Evolutionary conservation across 2,888 invertebrate genomes (phyloP).

Genomic region (Coenonympha glycerion): DNA sequence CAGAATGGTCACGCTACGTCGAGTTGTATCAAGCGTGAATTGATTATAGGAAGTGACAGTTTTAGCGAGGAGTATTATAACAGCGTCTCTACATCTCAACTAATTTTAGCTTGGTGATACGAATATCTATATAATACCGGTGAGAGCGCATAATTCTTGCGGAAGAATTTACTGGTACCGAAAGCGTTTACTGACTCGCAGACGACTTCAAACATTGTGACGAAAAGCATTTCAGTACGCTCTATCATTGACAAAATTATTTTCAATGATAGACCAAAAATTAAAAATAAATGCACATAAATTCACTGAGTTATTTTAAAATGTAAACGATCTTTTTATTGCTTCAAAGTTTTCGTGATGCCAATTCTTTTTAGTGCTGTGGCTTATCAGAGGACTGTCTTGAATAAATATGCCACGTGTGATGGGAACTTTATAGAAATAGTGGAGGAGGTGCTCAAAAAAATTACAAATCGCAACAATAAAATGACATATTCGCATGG

Average conservation of each 20-base stretch:
- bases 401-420: constrained; percentile 91
- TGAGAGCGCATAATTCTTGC: constrained; percentile 34
- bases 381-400: constrained; percentile 83
- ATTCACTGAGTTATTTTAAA: background rate
- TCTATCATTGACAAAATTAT: background rate
- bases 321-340: constrained; percentile 2
- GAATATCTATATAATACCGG: constrained; percentile 41
- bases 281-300: background rate
- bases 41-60: constrained; percentile 53
- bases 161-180: constrained; percentile 31
- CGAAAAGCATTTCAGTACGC: background rate
- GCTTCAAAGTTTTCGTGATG: constrained; percentile 79
- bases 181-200: constrained; percentile 16
- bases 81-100: constrained; percentile 37
- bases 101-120: constrained; percentile 48
- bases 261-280: background rate
- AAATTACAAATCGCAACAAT: constrained; percentile 84
- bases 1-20: background rate
- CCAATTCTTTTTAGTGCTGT: constrained; percentile 93
- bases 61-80: constrained; percentile 48
- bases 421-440: constrained; percentile 96
- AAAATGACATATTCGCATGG: constrained; percentile 90
- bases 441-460: constrained; percentile 87
- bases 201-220: constrained; percentile 12
- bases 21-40: constrained; percentile 28